Evolutionary conservation across 2,797 vertebrate species (phyloP), one percentile per base, ranked within the genome.

Genomic region (Pipistrellus pipistrellus): DNA sequence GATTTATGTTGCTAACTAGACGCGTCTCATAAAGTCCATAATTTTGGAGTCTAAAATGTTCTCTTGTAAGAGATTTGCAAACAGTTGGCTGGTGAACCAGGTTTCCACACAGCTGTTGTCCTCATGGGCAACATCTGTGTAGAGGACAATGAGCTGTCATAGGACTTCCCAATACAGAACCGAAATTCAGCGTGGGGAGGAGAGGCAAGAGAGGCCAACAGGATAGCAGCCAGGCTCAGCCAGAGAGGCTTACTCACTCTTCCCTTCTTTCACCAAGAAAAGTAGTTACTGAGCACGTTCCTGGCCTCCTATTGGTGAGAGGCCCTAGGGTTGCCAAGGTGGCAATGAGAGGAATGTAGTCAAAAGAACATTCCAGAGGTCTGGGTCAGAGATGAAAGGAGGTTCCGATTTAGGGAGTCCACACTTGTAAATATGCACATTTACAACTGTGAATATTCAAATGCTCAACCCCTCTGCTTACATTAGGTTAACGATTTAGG

Each of bases 361-460:
- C 53, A 32, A 57, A 84, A 32, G 66, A 77, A 23, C 59, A 14
- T 44, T 25, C 15, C 27, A 32, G 25, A 41, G 38, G n/a, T 78
- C 55, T 77, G 15, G 53, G 23, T 17, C n/a, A 84, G 20, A 95
- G 57, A 21, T 2, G 14, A 57, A 73, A 68, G 78, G 44, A 84
- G 10, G 13, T 89, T 90, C 38, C 25, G 27, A 23, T 7, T 12
- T 4, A 18, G 35, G 32, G 46, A 81, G 18, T 80, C 12, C 2
- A 1, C 1, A 1, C 9, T 0, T 15, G 38, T 18, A 6, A 64
- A 3, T 23, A 1, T 12, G 23, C 13, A 44, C 20, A 68, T 48
- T n/a, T 90, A 48, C 62, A 68, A 11, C 35, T 14, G 1, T 14
- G n/a, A 66, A 75, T 69, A 11, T 53, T 44, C 44, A 64, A 20